Evolutionary conservation across 2,888 invertebrate species (phyloP).

Genomic region (Lymantria monacha): DNA sequence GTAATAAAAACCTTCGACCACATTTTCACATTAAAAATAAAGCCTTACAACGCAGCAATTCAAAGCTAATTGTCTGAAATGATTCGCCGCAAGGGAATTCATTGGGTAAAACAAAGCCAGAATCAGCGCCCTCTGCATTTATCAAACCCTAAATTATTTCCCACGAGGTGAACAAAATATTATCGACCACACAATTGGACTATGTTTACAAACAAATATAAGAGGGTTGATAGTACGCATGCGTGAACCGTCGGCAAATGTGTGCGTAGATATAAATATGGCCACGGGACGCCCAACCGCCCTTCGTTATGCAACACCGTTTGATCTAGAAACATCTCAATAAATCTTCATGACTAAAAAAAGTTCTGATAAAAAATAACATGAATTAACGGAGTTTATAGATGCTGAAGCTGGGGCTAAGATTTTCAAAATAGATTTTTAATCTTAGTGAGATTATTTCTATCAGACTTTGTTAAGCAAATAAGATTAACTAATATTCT

Average conservation of each 20-base stretch:
- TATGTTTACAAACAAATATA: constrained; percentile 58
- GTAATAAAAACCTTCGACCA: neutral
- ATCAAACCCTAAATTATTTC: constrained; percentile 41
- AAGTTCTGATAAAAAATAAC: constrained; percentile 38
- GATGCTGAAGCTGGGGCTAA: constrained; percentile 7
- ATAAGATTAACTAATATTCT: constrained; percentile 10
- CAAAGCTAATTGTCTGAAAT: constrained; percentile 18
- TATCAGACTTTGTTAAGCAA: constrained; percentile 12
- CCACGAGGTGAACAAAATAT: constrained; percentile 48
- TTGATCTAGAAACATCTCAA: constrained; percentile 59
- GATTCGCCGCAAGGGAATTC: constrained; percentile 15
- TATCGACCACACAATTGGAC: constrained; percentile 54
- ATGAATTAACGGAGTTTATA: constrained; percentile 26
- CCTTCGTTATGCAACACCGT: constrained; percentile 65
- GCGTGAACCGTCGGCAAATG: constrained; percentile 38
- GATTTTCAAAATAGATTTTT: constrained; percentile 32
- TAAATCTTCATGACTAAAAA: constrained; percentile 40
- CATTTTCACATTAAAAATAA: constrained; percentile 14
- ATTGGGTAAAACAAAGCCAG: constrained; percentile 6
- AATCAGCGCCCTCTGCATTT: constrained; percentile 31
- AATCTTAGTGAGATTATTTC: constrained; percentile 23
- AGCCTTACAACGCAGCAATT: constrained; percentile 18
- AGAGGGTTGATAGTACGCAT: constrained; percentile 41
- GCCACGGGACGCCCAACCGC: constrained; percentile 49
- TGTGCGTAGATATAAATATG: constrained; percentile 49